These are phyloP conservation scores for Chrysolina haemoptera DNA, from an alignment of 2,888 invertebrate species.

Conservation along the genomic window DNA sequence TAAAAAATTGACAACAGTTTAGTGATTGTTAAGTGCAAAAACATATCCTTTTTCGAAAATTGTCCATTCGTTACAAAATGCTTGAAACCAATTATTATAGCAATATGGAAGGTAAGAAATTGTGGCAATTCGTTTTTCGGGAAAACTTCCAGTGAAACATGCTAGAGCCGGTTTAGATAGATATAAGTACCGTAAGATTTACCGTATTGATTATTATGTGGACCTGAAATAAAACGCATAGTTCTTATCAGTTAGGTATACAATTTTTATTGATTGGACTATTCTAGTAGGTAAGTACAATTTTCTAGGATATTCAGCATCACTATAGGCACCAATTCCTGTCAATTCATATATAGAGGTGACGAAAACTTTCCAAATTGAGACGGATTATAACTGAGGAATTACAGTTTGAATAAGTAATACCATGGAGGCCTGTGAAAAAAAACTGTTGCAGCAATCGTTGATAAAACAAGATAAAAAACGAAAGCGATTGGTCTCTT, in stretches of 20 bases:
- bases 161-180: background rate
- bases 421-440: too few species aligned
- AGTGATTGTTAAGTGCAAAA: conserved; percentile 2
- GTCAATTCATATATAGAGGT: too few species aligned
- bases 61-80: conserved; percentile 23
- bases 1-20: conserved; percentile 29
- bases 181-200: background rate
- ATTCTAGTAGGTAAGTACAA: too few species aligned
- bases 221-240: background rate
- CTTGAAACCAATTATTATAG: conserved; percentile 29
- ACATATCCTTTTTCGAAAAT: conserved; percentile 4
- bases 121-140: background rate
- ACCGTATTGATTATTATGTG: background rate
- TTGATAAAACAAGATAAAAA: too few species aligned
- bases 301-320: too few species aligned
- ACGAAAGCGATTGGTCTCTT: too few species aligned
- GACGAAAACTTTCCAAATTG: too few species aligned
- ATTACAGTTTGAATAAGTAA: too few species aligned
- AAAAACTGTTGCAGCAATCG: too few species aligned
- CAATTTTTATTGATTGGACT: too few species aligned
- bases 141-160: background rate
- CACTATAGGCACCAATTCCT: too few species aligned
- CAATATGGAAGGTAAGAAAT: conserved; percentile 38
- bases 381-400: too few species aligned
- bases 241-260: background rate